Percentiles rank a stretch among this genome's conserved stretches.
Conservation (phyloP, 2,113 vertebrate species). For the Furnarius figulus region DNA sequence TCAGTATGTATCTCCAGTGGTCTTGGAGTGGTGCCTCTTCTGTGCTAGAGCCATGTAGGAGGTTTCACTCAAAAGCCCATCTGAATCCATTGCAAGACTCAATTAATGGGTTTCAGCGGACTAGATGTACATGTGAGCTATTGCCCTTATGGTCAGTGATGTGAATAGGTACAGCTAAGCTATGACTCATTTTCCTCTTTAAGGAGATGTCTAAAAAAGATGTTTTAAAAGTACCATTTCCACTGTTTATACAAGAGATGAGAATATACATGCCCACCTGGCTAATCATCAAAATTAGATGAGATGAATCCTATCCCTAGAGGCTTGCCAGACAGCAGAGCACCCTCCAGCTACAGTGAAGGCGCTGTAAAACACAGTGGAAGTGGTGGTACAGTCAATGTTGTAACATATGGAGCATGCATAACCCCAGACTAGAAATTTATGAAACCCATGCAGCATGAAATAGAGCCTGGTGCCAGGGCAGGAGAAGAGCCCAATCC, state of each 20-base stretch:
- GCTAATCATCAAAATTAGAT: not conserved
- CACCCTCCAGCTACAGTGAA: not conserved
- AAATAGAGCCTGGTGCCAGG: not conserved
- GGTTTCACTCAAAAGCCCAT: not conserved
- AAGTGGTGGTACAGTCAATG: not conserved
- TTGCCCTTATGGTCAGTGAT: not conserved
- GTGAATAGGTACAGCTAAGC: not conserved
- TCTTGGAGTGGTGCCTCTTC: not conserved
- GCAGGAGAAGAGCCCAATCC: not conserved
- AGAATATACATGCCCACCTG: not conserved
- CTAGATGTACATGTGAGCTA: not conserved
- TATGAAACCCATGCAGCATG: not conserved
- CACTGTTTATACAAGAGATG: not conserved
- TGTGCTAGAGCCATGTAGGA: not conserved
- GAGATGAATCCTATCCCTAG: not conserved
- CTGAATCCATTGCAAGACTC: not conserved
- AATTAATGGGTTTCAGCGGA: not conserved
- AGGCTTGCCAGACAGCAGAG: not conserved
- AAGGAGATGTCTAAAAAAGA: not conserved
- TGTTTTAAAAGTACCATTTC: not conserved
- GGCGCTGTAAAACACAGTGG: not conserved
- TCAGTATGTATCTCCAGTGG: accelerated
- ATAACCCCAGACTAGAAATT: not conserved
- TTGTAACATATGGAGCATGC: not conserved
- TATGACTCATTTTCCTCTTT: not conserved